phyloP scores from a whole-genome alignment of 2,113 vertebrate species.

The Lonchura striata region DNA sequence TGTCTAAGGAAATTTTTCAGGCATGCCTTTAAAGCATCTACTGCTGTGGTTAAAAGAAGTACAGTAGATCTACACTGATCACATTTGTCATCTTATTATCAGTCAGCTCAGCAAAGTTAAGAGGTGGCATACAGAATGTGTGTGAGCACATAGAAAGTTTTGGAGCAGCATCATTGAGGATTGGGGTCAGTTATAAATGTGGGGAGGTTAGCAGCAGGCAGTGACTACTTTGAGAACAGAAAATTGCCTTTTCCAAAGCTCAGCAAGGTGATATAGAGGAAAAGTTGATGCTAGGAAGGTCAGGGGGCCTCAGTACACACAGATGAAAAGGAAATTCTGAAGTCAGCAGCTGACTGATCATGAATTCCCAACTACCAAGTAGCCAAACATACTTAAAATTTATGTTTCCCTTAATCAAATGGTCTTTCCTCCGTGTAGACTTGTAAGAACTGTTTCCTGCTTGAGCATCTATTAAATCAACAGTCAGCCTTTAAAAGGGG shows the following conservation, averaged over 20 bases:
- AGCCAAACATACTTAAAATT: background rate
- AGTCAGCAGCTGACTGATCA: background rate
- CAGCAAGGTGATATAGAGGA: background rate
- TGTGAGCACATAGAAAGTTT: background rate
- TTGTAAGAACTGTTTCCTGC: background rate
- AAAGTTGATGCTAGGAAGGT: background rate
- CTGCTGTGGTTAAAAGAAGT: background rate
- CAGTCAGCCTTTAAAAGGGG: background rate
- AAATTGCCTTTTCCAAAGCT: background rate
- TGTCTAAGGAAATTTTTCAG: background rate
- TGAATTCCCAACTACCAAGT: background rate
- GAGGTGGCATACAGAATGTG: background rate
- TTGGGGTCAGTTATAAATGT: background rate
- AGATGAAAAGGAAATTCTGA: background rate
- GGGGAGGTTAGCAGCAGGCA: background rate
- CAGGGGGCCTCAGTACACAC: background rate
- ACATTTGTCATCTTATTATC: background rate
- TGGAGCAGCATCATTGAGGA: background rate
- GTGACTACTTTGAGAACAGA: background rate
- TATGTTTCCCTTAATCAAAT: constrained; percentile 38
- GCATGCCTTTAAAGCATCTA: background rate
- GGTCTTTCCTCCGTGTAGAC: constrained; percentile 3
- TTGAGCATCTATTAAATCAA: background rate
- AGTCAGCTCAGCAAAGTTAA: background rate
- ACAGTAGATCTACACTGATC: background rate